Evolutionary conservation across 2,113 vertebrate genomes (phyloP).

Genomic region (Eulacestoma nigropectus): DNA sequence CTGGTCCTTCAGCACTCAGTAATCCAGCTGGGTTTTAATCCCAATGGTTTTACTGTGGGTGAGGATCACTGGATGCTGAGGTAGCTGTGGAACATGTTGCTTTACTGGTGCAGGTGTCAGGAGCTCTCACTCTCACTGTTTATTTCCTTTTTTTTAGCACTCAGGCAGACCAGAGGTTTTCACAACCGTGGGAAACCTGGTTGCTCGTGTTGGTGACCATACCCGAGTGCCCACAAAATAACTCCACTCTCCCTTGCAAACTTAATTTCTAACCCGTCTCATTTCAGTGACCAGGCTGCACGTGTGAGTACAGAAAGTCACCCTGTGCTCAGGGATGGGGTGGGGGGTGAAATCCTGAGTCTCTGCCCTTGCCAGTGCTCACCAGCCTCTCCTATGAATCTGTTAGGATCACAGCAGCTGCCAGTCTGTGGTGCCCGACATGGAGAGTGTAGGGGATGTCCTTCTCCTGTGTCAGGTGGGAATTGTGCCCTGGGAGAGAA

Average conservation of each 20-base stretch:
- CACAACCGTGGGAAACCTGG: neutral
- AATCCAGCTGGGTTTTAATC: neutral
- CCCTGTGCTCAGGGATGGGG: neutral
- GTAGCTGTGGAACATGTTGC: neutral
- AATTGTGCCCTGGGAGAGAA: neutral
- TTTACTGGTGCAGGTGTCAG: neutral
- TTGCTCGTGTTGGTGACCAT: neutral
- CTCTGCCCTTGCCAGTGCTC: neutral
- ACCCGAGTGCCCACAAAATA: neutral
- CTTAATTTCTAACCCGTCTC: neutral
- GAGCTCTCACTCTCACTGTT: neutral
- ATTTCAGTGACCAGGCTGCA: neutral
- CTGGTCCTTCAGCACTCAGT: neutral
- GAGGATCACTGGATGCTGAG: neutral
- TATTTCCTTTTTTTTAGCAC: neutral
- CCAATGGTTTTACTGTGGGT: neutral
- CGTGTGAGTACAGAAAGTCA: neutral
- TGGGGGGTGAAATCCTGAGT: neutral
- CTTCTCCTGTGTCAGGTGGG: neutral
- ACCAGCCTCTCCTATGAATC: neutral
- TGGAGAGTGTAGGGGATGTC: rapidly evolving
- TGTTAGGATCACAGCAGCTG: neutral
- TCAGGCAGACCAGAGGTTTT: neutral
- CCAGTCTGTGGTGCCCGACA: neutral
- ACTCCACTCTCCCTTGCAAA: neutral